phyloP scores from a whole-genome alignment of 2,797 vertebrate species.

The Pseudochromis fuscus region DNA sequence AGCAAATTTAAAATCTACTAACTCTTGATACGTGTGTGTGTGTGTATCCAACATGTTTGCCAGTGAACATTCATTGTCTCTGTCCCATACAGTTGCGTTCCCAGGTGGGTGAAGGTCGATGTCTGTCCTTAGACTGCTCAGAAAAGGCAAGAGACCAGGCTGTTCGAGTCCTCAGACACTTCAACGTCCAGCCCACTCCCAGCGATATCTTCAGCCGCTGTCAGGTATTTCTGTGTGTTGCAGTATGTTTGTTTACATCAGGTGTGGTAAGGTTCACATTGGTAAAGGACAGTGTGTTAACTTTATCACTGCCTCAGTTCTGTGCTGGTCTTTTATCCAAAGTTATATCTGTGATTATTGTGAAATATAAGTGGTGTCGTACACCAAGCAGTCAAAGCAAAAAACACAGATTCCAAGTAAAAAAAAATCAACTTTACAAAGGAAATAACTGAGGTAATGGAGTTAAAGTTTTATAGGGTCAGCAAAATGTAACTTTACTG shows the following conservation, averaged over 20 bases:
- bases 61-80: background rate
- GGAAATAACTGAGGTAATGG: no score
- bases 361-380: background rate
- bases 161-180: constrained; percentile 86
- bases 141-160: constrained; percentile 90
- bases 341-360: background rate
- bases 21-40: background rate
- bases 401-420: no score
- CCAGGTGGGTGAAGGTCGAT: constrained; percentile 90
- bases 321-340: background rate
- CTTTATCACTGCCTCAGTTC: background rate
- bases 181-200: constrained; percentile 84
- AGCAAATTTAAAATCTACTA: constrained; percentile 4
- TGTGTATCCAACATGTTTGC: background rate
- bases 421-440: no score
- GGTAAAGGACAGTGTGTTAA: background rate
- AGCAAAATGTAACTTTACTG: no score
- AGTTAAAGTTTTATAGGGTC: no score
- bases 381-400: no score
- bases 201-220: constrained; percentile 91
- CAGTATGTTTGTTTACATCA: background rate
- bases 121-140: constrained; percentile 87
- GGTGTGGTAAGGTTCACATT: background rate
- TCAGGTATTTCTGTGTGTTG: constrained; percentile 82
- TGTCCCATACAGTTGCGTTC: constrained; percentile 84